Base-by-base conservation (phyloP, 2,113 vertebrate species). In the Sprattus sprattus region DNA sequence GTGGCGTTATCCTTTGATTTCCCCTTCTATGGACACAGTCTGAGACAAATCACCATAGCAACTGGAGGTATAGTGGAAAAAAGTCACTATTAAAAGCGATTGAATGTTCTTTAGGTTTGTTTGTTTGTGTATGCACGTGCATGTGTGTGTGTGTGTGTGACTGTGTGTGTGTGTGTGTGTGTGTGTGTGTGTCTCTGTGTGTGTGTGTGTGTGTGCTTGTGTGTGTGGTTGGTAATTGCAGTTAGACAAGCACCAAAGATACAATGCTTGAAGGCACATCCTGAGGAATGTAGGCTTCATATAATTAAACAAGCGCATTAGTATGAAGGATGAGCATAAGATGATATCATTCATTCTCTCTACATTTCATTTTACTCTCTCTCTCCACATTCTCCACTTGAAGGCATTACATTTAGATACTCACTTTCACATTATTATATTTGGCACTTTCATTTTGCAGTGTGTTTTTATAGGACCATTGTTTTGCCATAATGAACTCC, bases 1-100 rank as follows among this genome's bases (percentile, higher is more conserved):
- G 95, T 98, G 85, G 90, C 96, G 11, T 95, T 99, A 75, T 98
- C 97, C 54, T 99, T 99, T 67, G 96, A 98, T 87, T 99, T 99
- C 91, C 97, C 97, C 64, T 99, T 98, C 94, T 99, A 98, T 0
- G 98, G 98, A 83, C 97, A 99, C 94, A 86, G 93, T 92, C 89
- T 99, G 92, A 95, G 96, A 87, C 97, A 99, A 93, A 96, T 99
- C 90, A 97, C 96, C 89, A 95, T 99, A 92, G 97, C 98, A 60
- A 99, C 97, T 0, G 98, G 98, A 86, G 98, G 97, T 99, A 91
- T 89, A 89, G 90, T 87, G 83, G n/a, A 32, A 78, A 78, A 78
- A 78, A 7, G 28, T 1, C 54, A 22, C 18, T 57, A 57, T 57
- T 22, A 57, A 57, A 57, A 85, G 64, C 82, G 84, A 80, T 54